A percentile compares a stretch with the other conserved stretches of the same genome.
Evolutionary conservation across 2,888 invertebrate species (phyloP).

Genomic region (Lapara coniferarum): DNA sequence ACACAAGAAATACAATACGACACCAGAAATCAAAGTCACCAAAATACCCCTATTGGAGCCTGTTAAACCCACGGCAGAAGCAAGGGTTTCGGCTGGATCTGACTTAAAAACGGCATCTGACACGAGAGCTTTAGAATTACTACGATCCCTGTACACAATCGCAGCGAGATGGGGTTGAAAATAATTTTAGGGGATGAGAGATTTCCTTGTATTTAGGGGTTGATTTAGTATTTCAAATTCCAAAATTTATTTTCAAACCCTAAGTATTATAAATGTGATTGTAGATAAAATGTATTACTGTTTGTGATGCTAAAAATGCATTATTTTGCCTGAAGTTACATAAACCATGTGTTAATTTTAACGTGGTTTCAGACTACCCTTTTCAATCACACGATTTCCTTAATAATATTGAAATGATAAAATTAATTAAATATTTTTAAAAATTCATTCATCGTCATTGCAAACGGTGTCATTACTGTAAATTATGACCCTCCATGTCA

Average conservation of each 20-base stretch:
- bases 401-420: no score
- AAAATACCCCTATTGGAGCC: conserved; percentile 56
- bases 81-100: conserved; percentile 60
- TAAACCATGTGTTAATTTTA: not conserved
- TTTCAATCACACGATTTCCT: no score
- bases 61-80: conserved; percentile 65
- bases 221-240: conserved; percentile 31
- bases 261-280: conserved; percentile 44
- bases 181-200: conserved; percentile 38
- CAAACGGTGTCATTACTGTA: no score
- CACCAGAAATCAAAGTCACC: conserved; percentile 54
- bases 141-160: conserved; percentile 92
- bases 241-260: conserved; percentile 42
- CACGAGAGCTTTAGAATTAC: conserved; percentile 90
- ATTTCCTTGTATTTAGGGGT: conserved; percentile 60
- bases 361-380: no score
- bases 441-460: no score
- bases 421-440: no score
- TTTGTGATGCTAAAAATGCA: conserved; percentile 18
- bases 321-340: conserved; percentile 13
- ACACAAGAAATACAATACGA: conserved; percentile 64
- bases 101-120: conserved; percentile 85
- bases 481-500: no score
- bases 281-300: conserved; percentile 30
- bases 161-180: conserved; percentile 90